Evolutionary conservation across 2,113 vertebrate genomes (phyloP).

Genomic region (human): DNA sequence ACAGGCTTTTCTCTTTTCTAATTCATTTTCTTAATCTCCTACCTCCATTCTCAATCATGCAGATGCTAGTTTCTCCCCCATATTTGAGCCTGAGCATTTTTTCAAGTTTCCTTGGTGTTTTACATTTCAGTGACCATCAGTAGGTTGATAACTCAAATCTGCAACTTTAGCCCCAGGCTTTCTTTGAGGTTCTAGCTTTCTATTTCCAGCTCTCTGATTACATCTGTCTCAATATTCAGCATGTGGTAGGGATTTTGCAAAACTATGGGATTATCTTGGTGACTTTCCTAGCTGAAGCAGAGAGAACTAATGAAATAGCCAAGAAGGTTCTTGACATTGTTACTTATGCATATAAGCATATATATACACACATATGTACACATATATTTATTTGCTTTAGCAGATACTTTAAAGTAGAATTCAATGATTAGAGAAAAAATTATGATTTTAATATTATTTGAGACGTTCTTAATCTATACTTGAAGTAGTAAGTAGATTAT

Average conservation of each 20-base stretch:
- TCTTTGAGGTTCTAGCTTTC: not conserved
- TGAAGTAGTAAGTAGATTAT: not conserved
- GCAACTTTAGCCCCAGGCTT: not conserved
- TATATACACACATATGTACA: too few species aligned
- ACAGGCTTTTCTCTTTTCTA: not conserved
- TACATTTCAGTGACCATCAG: not conserved
- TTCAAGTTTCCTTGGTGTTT: not conserved
- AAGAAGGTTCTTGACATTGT: not conserved
- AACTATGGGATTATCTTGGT: not conserved
- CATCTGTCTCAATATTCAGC: not conserved
- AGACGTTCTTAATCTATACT: not conserved
- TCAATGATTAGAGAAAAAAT: conserved; percentile 24
- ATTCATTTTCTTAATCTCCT: not conserved
- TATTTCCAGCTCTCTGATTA: not conserved
- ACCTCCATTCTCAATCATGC: not conserved
- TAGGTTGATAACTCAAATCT: not conserved
- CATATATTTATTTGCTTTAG: not conserved
- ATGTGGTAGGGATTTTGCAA: not conserved
- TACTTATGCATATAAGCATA: not conserved
- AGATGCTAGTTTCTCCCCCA: not conserved
- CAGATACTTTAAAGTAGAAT: not conserved
- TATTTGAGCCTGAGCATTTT: not conserved
- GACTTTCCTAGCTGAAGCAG: not conserved
- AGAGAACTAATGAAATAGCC: not conserved
- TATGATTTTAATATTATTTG: not conserved